These are phyloP conservation scores for Hoplostethus atlanticus DNA, from an alignment of 2,797 vertebrate genomes.

Conservation along the genomic window DNA sequence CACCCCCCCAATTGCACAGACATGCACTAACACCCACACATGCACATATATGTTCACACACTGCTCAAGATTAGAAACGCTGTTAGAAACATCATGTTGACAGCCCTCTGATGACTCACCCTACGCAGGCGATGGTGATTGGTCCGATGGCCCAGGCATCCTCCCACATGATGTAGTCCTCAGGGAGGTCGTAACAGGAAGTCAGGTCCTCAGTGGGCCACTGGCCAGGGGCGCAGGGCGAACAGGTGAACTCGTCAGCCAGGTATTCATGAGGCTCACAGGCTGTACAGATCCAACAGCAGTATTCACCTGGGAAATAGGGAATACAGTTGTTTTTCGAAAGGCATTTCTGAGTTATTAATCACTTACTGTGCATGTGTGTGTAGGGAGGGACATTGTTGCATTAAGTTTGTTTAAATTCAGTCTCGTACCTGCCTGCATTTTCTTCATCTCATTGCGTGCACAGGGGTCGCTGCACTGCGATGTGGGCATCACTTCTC, in stretches of 20 bases:
- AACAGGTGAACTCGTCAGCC: slow-evolving; percentile 95
- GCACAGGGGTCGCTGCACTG: slow-evolving; percentile 99
- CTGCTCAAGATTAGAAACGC: not conserved
- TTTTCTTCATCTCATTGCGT: slow-evolving; percentile 99
- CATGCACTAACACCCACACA: not conserved
- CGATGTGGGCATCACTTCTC: slow-evolving; percentile 88
- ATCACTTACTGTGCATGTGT: no score
- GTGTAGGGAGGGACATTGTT: no score
- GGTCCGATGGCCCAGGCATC: slow-evolving; percentile 99
- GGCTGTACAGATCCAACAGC: slow-evolving; percentile 99
- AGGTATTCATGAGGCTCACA: slow-evolving; percentile 95
- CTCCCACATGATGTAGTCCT: slow-evolving; percentile 99
- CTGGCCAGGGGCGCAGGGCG: slow-evolving; percentile 92
- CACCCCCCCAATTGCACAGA: no score
- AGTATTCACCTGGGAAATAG: slow-evolving; percentile 88
- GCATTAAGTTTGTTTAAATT: slow-evolving; percentile 10
- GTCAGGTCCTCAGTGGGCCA: slow-evolving; percentile 94
- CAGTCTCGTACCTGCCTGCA: slow-evolving; percentile 91
- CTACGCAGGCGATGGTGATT: slow-evolving; percentile 95
- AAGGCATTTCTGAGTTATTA: slow-evolving; percentile 2
- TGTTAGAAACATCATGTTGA: not conserved
- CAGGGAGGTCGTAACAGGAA: slow-evolving; percentile 94
- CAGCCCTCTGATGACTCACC: slow-evolving; percentile 72
- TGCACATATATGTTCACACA: not conserved
- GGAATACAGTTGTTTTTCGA: slow-evolving; percentile 42